Evolutionary conservation across 2,113 vertebrate genomes (phyloP), one percentile per base, ranked within the genome.

Genomic region (Myiozetetes cayanensis): DNA sequence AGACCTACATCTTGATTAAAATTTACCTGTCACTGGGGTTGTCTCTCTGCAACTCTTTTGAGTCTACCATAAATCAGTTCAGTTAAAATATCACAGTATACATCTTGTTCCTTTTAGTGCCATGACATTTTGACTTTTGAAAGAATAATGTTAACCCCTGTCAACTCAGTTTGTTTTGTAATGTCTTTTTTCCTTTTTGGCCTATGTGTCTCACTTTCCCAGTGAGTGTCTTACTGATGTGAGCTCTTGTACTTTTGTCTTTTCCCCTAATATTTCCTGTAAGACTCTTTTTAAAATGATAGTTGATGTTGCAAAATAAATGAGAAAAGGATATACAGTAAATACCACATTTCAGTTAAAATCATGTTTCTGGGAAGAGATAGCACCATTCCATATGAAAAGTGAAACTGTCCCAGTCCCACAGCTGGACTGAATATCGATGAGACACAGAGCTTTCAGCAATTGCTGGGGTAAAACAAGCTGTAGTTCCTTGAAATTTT

Each of bases 41-140:
- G 49, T 73, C 58, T 85, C 8, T 55, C 39, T 85, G 72, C 27
- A 87, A 46, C 49, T 46, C 37, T 77, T 76, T 25, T 55, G 49
- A 96, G 37, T 24, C 50, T 80, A 44, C 22, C 14, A 15, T 4
- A 8, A 79, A 74, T 66, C 50, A 83, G 33, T 11, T 23, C 28
- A 58, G 49, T 78, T 87, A 78, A 91, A 92, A 85, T 82, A 91
- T n/a, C 61, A 70, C 1, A 0, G n/a, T 58, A 58, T 23, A 23
- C 18, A 15, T 43, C 50, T 74, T 1, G 3, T 24, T 80, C 33
- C 55, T 74, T 66, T 59, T 71, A 47, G 43, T 70, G 27, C 52
- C 47, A n/a, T 63, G 78, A 71, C 75, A 76, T 85, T 96, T 82
- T 94, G 59, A 63, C 78, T 87, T 95, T 35, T 41, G 24, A 65